Percentiles rank a stretch among this genome's conserved stretches.
phyloP scores from a whole-genome alignment of 1,140 invertebrate species.

The Drosophila eugracilis region DNA sequence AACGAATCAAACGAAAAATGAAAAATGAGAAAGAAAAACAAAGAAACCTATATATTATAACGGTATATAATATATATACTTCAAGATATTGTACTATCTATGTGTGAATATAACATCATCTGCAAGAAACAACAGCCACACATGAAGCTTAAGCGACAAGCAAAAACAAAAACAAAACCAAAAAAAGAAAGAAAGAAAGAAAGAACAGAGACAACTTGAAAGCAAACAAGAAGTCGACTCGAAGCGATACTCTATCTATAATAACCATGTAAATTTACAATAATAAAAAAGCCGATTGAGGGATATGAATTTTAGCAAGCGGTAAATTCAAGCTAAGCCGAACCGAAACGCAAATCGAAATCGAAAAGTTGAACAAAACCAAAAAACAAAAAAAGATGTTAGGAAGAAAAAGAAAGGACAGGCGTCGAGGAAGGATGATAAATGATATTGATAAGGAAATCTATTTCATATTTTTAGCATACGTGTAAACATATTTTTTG shows the following conservation, averaged over 20 bases:
- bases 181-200: conserved; percentile 11
- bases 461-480: conserved; percentile 78
- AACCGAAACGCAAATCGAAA: conserved; percentile 39
- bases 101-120: conserved; percentile 39
- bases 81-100: conserved; percentile 49
- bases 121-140: conserved; percentile 49
- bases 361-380: conserved; percentile 50
- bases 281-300: conserved; percentile 43
- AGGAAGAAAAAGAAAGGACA: conserved; percentile 3
- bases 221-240: conserved; percentile 6
- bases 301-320: conserved; percentile 46
- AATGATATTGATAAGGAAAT: conserved; percentile 46
- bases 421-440: conserved; percentile 16
- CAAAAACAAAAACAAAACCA: conserved; percentile 7
- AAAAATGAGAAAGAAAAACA: conserved; percentile 30
- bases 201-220: conserved; percentile 16
- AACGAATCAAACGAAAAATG: conserved; percentile 48
- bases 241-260: conserved; percentile 42
- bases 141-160: conserved; percentile 71
- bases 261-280: conserved; percentile 72
- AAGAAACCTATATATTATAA: conserved; percentile 48
- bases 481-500: conserved; percentile 74
- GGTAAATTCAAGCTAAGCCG: conserved; percentile 21
- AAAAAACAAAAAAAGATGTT: conserved; percentile 5
- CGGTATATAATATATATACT: conserved; percentile 44